phyloP scores from a whole-genome alignment of 2,113 vertebrate genomes.

The Rhinolophus sinicus region DNA sequence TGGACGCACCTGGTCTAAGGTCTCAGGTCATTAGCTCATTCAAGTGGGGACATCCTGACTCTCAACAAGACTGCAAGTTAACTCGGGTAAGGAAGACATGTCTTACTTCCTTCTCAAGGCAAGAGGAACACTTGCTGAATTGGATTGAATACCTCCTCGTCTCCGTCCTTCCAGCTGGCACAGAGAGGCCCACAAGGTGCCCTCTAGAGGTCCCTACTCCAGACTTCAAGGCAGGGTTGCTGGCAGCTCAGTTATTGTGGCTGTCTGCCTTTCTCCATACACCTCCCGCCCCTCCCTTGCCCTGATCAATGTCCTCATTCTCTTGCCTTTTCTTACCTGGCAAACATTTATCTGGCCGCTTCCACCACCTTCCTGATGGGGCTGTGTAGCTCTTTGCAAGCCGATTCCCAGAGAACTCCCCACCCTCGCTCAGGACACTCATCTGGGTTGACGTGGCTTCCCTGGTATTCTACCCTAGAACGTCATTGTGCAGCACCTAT shows the following conservation, averaged over 20 bases:
- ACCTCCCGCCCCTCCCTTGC: not conserved
- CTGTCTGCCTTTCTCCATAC: not conserved
- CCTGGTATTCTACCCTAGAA: not conserved
- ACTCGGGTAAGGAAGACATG: not conserved
- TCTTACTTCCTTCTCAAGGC: not conserved
- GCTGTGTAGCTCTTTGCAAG: not conserved
- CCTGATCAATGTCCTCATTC: not conserved
- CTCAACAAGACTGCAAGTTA: not conserved
- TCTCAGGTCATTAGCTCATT: slow-evolving; percentile 3
- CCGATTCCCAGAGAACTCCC: not conserved
- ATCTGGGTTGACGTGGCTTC: not conserved
- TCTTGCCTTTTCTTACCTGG: not conserved
- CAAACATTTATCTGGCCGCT: slow-evolving; percentile 7
- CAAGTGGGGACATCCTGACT: not conserved
- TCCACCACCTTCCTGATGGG: not conserved
- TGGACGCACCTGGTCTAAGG: not conserved
- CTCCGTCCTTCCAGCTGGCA: not conserved
- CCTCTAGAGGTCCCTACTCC: not conserved
- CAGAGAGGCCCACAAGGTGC: not conserved
- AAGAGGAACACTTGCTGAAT: not conserved
- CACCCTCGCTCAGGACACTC: not conserved
- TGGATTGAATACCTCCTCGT: not conserved
- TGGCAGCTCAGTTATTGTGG: not conserved
- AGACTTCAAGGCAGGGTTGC: not conserved
- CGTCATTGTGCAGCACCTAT: not conserved